Percentiles rank a stretch among this genome's conserved stretches.
phyloP scores from a whole-genome alignment of 1,140 invertebrate species.

The Drosophila azteca region DNA sequence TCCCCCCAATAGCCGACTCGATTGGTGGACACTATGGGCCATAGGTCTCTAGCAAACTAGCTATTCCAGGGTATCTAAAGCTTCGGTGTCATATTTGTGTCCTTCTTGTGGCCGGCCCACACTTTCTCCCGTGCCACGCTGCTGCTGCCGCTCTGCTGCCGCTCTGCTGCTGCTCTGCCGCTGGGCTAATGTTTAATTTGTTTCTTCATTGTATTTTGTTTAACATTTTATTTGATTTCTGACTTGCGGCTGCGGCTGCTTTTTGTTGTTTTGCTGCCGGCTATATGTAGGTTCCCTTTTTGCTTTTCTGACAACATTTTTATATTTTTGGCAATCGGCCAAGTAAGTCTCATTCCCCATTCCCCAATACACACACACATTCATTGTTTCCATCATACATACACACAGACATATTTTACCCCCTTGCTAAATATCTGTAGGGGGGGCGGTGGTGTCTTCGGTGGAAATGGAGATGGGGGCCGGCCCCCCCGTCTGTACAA shows the following conservation, averaged over 20 bases:
- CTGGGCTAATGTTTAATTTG: constrained; percentile 63
- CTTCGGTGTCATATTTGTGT: constrained; percentile 12
- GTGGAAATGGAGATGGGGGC: background rate
- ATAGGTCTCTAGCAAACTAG: too few species aligned
- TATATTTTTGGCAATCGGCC: constrained; percentile 70
- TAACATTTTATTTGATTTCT: constrained; percentile 79
- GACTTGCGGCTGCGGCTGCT: constrained; percentile 23
- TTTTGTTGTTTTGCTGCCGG: constrained; percentile 2
- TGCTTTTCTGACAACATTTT: constrained; percentile 54
- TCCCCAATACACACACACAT: constrained; percentile 32
- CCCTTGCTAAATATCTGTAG: constrained; percentile 56
- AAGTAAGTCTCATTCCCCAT: constrained; percentile 68
- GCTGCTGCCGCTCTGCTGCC: constrained; percentile 38
- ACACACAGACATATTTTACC: constrained; percentile 34
- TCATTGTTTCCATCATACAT: constrained; percentile 74
- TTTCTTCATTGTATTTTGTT: constrained; percentile 77
- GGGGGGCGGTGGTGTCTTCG: background rate
- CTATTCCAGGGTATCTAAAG: constrained; percentile 2
- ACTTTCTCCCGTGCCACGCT: constrained; percentile 9
- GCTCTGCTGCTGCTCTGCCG: constrained; percentile 40
- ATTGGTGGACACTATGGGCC: too few species aligned
- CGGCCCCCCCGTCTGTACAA: constrained; percentile 37
- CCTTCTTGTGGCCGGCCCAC: constrained; percentile 11
- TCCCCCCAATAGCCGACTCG: too few species aligned
- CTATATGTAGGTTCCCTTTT: constrained; percentile 9